Evolutionary conservation across 2,797 vertebrate genomes (phyloP).

Genomic region (Pseudotriccus pelzelni): DNA sequence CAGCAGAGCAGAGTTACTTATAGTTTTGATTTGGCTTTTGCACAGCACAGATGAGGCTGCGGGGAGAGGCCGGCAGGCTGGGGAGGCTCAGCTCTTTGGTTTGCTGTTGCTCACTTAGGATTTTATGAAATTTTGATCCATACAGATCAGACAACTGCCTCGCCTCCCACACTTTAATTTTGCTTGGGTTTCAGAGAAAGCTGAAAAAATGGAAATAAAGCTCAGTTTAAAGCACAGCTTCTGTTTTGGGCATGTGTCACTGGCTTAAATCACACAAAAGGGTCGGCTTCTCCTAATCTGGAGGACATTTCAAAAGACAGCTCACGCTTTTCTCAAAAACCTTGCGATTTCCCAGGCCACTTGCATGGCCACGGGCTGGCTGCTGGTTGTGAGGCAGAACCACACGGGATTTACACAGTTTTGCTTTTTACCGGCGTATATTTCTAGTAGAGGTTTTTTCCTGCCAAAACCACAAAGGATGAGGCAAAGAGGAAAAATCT

Average conservation of each 20-base stretch:
- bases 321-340: background rate
- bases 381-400: background rate
- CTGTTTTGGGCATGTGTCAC: background rate
- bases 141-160: background rate
- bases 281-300: rapidly evolving
- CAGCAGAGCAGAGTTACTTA: background rate
- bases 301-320: background rate
- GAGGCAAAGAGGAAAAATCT: background rate
- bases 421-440: background rate
- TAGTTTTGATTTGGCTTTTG: background rate
- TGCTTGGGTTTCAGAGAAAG: background rate
- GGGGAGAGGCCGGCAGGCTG: background rate
- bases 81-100: background rate
- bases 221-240: background rate
- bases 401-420: background rate
- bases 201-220: background rate
- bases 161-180: background rate
- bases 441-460: background rate
- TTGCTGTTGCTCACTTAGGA: background rate
- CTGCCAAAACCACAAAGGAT: constrained; percentile 16
- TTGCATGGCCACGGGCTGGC: background rate
- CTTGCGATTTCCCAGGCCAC: rapidly evolving
- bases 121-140: constrained; percentile 20
- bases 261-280: background rate
- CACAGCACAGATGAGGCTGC: background rate